A percentile compares a stretch with the other conserved stretches of the same genome.
Conservation (phyloP, 2,113 vertebrate genomes). For the Acinonyx jubatus region DNA sequence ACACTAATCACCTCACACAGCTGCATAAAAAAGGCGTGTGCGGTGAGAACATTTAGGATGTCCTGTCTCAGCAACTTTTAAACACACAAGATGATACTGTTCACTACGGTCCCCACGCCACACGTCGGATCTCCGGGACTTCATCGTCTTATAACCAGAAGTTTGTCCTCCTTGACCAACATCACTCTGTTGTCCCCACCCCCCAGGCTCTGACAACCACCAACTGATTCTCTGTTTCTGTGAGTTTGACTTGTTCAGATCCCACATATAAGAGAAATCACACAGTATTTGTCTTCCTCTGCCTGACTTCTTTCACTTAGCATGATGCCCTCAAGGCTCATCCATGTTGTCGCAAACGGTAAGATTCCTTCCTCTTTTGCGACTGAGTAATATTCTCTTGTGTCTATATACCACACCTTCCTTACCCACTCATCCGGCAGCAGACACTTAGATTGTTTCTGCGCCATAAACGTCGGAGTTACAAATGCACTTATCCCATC, state of each 20-base stretch:
- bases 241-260: neutral
- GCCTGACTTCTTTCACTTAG: neutral
- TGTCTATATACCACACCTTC: too few relatives aligned
- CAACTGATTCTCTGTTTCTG: neutral
- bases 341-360: neutral
- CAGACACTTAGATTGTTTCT: neutral
- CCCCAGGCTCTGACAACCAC: neutral
- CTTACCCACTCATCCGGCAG: neutral
- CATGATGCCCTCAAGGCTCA: neutral
- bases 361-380: neutral
- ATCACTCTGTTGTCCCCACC: neutral
- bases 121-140: neutral
- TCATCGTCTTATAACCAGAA: neutral
- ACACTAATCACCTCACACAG: accelerated
- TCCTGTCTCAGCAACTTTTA: neutral
- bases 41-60: too few relatives aligned
- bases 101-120: neutral
- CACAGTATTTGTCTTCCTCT: too few relatives aligned
- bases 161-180: neutral
- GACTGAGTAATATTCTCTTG: neutral
- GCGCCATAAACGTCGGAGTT: neutral
- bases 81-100: accelerated
- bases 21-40: neutral
- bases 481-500: neutral
- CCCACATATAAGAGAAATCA: neutral